Conservation (phyloP, 2,888 invertebrate species). For the Drosophila colorata region DNA sequence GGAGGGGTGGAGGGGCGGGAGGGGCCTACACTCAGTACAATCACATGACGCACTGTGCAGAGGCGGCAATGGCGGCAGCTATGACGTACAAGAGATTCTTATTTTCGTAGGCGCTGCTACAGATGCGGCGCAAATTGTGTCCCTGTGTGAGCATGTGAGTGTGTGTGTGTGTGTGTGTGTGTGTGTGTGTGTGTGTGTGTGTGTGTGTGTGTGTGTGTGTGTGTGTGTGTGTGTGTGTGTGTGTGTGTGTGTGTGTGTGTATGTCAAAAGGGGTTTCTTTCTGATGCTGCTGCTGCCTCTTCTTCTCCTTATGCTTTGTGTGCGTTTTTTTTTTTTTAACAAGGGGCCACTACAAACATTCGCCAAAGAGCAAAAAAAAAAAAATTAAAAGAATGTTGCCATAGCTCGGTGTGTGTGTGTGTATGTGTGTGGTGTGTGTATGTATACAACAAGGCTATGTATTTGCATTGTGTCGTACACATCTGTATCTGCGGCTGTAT, state of each 20-base stretch:
- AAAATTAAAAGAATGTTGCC: conserved; percentile 21
- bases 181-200: conserved; percentile 14
- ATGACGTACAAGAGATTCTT: conserved; percentile 20
- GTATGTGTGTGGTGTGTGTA: neutral
- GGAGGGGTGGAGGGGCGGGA: no score
- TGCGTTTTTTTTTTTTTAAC: conserved; percentile 30
- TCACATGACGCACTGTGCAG: conserved; percentile 24
- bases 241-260: conserved; percentile 1
- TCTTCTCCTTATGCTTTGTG: conserved; percentile 17
- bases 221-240: conserved; percentile 12
- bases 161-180: neutral
- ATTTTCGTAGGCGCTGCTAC: conserved; percentile 49
- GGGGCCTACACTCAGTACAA: neutral
- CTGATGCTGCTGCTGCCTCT: conserved; percentile 5
- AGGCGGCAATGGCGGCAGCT: conserved; percentile 10
- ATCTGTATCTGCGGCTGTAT: conserved; percentile 11
- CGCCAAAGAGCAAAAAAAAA: conserved; percentile 33
- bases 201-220: conserved; percentile 22
- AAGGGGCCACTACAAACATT: conserved; percentile 44
- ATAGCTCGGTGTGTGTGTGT: neutral
- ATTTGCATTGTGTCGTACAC: conserved; percentile 35
- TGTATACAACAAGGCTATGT: conserved; percentile 19
- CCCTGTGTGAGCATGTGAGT: conserved; percentile 18
- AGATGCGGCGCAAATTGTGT: conserved; percentile 42
- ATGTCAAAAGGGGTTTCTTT: conserved; percentile 28